Conservation (phyloP, 2,888 invertebrate species). For the Epinotia ramella region DNA sequence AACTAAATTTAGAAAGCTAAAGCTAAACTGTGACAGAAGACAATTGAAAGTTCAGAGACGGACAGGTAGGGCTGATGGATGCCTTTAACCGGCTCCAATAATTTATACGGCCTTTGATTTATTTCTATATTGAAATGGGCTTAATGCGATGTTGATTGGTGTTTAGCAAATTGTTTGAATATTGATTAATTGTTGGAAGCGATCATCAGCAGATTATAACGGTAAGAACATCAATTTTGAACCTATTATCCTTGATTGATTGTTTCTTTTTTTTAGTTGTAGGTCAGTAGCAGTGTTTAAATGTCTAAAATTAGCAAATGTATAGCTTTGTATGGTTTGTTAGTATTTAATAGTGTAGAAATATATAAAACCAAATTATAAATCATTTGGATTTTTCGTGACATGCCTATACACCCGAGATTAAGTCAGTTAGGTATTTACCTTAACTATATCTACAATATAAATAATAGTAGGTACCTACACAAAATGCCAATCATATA, state of each 20-base stretch:
- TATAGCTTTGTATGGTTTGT: too few species aligned
- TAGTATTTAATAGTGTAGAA: not conserved
- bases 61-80: constrained; percentile 68
- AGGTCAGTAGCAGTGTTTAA: not conserved
- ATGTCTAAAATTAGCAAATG: too few species aligned
- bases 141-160: constrained; percentile 60
- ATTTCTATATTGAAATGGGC: constrained; percentile 59
- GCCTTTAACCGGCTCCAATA: constrained; percentile 69
- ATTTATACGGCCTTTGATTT: constrained; percentile 66
- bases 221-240: constrained; percentile 9
- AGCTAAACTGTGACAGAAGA: constrained; percentile 44
- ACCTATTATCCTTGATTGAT: not conserved
- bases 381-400: not conserved
- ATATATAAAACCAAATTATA: not conserved
- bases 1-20: not conserved
- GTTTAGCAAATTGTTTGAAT: constrained; percentile 59
- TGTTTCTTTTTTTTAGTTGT: not conserved
- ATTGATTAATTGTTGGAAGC: constrained; percentile 50
- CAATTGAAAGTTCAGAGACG: constrained; percentile 40
- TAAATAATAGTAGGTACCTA: not conserved
- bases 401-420: not conserved
- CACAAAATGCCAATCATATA: constrained; percentile 27
- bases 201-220: constrained; percentile 13
- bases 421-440: not conserved
- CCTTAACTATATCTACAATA: not conserved